Base-by-base conservation (phyloP, 2,888 invertebrate genomes). In the Litoditis marina region DNA sequence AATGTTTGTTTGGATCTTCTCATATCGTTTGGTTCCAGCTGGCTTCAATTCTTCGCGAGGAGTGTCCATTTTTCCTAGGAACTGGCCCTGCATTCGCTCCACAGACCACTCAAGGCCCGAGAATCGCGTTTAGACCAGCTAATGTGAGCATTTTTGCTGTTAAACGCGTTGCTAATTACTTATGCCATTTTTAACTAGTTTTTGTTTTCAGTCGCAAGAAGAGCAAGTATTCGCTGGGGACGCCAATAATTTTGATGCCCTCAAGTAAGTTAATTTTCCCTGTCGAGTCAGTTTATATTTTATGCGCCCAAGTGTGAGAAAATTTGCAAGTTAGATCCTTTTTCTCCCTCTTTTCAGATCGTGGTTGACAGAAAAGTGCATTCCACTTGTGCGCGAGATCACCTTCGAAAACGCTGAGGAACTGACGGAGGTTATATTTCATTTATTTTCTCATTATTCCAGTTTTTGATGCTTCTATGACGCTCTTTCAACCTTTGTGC, bases 321-420 rank as follows among this genome's bases (percentile, higher is more conserved):
- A n/a, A 31, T 46, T 46, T 46, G 39, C 19, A 31, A 19, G 2
- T 28, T 53, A 22, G n/a, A 25, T 54, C n/a, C 82, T 82, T 16
- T 63, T 74, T 31, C 69, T 72, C 6, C 74, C 81, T 34, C 72
- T 74, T 34, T 83, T 93, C 19, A 83, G 84, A 47, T 87, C 88
- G 65, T 96, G 96, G 96, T 88, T 90, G 0, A 89, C 90, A 66
- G 91, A 92, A 74, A 92, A 92, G 82, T 98, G 98, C 84, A 91
- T 96, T 42, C 95, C 98, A 0, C 86, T 96, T 16, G 96, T 99
- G 0, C 88, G 98, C 59, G 96, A 98, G 85, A 98, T 99, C 65
- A 99, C 96, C 0, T 99, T 99, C 85, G 95, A 96, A 85, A 99
- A 99, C 87, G 98, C 98, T 1, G 98, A 98, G 83, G 81, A 81